Evolutionary conservation across 2,888 invertebrate genomes (phyloP).

Genomic region (Axea sp.): DNA sequence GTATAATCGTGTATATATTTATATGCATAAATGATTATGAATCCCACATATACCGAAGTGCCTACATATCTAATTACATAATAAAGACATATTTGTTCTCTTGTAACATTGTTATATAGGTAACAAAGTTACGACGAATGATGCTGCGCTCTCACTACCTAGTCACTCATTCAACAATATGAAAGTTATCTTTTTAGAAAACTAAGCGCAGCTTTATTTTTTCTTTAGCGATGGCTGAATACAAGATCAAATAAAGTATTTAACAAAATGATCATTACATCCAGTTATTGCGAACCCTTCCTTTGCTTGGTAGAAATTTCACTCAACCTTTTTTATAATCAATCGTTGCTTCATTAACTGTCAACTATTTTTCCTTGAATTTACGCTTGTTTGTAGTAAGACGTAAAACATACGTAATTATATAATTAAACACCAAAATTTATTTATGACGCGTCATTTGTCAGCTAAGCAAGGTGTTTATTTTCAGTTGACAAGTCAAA

Average conservation of each 20-base stretch:
- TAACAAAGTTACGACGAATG: conserved; percentile 70
- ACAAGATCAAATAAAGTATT: conserved; percentile 77
- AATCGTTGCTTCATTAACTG: no score
- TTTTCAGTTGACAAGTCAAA: no score
- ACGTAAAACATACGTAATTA: no score
- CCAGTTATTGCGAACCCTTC: no score
- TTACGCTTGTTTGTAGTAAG: no score
- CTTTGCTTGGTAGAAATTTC: no score
- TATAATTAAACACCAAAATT: no score
- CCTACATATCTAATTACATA: conserved; percentile 72
- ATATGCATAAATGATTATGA: conserved; percentile 42
- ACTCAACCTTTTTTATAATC: no score
- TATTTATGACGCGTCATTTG: no score
- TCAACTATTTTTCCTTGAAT: no score
- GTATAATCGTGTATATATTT: conserved; percentile 19
- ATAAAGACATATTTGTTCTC: conserved; percentile 64
- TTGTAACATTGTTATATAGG: conserved; percentile 65
- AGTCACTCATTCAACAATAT: conserved; percentile 77
- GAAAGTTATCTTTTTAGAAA: conserved; percentile 70
- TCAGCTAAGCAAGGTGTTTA: no score
- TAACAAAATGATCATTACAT: no score
- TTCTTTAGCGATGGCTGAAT: conserved; percentile 69
- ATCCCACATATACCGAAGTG: conserved; percentile 69
- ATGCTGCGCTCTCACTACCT: conserved; percentile 76
- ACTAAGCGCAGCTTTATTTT: conserved; percentile 72